These are phyloP conservation scores for Schlechtendalia chinensis DNA, from an alignment of 1,140 invertebrate species.

Conservation along the genomic window DNA sequence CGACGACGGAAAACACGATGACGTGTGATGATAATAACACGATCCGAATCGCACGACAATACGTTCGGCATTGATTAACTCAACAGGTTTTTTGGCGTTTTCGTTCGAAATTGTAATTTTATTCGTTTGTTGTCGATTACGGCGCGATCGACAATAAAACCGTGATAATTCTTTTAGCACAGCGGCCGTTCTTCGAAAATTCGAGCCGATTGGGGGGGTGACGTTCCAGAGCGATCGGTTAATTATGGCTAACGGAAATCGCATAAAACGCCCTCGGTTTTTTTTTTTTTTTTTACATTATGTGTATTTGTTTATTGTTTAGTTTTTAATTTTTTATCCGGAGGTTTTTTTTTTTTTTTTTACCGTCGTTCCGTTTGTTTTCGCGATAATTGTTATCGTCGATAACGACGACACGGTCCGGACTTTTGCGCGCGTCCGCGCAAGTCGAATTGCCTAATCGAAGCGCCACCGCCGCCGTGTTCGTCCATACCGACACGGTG, in stretches of 20 bases:
- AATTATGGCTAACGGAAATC: slow-evolving; percentile 37
- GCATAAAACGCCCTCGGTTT: slow-evolving; percentile 12
- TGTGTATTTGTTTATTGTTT: not conserved
- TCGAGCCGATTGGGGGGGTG: not conserved
- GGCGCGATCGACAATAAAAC: slow-evolving; percentile 14
- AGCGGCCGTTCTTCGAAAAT: slow-evolving; percentile 25
- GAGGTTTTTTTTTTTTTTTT: not conserved
- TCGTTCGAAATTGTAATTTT: too few species aligned
- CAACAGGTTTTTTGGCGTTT: slow-evolving; percentile 34
- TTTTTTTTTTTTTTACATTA: too few species aligned
- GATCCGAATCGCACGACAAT: too few species aligned
- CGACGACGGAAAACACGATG: too few species aligned
- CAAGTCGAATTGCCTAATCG: slow-evolving; percentile 23
- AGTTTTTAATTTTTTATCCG: too few species aligned
- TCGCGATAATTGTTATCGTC: not conserved
- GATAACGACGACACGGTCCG: not conserved
- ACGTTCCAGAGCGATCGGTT: slow-evolving; percentile 5
- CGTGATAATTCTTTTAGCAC: slow-evolving; percentile 11
- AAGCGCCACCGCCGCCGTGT: too few species aligned
- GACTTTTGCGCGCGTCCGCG: too few species aligned
- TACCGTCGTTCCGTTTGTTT: not conserved
- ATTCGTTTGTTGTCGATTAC: too few species aligned
- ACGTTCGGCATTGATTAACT: too few species aligned
- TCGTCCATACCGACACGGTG: too few species aligned
- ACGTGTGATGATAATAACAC: too few species aligned